phyloP scores from a whole-genome alignment of 2,888 invertebrate species.

The Oscheius sp. region DNA sequence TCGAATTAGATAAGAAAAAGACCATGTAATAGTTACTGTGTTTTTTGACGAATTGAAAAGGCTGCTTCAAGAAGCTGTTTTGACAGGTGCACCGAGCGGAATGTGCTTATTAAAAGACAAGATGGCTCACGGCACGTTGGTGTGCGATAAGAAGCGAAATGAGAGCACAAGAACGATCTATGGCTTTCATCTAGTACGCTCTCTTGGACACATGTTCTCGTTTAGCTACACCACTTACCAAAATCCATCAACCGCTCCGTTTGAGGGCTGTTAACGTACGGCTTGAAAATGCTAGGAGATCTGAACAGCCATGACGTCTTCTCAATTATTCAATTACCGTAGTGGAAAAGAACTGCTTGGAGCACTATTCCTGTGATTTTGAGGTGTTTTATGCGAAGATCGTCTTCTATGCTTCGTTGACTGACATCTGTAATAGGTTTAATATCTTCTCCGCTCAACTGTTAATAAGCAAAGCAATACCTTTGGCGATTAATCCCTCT shows the following conservation, averaged over 20 bases:
- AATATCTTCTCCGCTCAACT: neutral
- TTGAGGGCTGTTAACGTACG: constrained; percentile 19
- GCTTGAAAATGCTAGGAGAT: constrained; percentile 35
- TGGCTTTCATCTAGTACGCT: constrained; percentile 24
- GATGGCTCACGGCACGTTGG: constrained; percentile 16
- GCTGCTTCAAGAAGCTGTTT: neutral
- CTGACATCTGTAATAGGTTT: constrained; percentile 50
- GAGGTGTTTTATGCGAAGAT: constrained; percentile 52
- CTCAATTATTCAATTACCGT: constrained; percentile 36
- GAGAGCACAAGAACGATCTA: constrained; percentile 16
- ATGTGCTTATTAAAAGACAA: constrained; percentile 22
- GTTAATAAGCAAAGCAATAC: neutral
- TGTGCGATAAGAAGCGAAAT: constrained; percentile 22
- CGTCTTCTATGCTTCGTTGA: constrained; percentile 58
- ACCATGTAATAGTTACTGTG: neutral
- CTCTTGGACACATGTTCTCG: neutral
- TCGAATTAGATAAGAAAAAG: neutral
- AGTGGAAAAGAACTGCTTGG: constrained; percentile 61
- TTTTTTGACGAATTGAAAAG: neutral
- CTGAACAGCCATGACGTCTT: neutral
- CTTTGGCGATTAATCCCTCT: constrained; percentile 1
- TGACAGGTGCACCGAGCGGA: neutral
- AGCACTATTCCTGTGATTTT: constrained; percentile 66
- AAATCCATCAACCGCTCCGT: constrained; percentile 35
- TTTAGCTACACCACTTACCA: constrained; percentile 25